phyloP scores from a whole-genome alignment of 2,797 vertebrate species.

The Cossypha caffra region DNA sequence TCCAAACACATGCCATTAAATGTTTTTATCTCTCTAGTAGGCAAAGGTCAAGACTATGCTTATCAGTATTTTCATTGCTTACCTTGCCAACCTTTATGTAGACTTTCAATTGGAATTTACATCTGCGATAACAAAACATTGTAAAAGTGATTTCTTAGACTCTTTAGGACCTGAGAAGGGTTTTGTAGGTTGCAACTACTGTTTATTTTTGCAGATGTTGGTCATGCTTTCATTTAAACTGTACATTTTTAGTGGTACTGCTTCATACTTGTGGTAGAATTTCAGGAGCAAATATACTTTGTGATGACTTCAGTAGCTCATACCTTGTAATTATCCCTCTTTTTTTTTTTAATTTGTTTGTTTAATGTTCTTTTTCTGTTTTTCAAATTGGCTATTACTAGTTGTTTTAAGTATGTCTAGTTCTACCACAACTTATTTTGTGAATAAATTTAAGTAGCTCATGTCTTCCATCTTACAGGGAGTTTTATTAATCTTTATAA shows the following conservation, averaged over 20 bases:
- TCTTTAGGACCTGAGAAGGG: not conserved
- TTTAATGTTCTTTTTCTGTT: not conserved
- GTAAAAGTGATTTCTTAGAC: not conserved
- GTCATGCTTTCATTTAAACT: not conserved
- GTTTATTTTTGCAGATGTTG: not conserved
- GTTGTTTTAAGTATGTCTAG: not conserved
- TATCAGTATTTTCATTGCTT: not conserved
- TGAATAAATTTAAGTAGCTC: not conserved
- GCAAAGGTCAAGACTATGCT: not conserved
- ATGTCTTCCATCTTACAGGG: not conserved
- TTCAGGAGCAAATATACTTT: not conserved
- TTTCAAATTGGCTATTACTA: not conserved
- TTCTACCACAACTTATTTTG: not conserved
- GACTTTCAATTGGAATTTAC: not conserved
- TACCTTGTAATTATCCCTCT: not conserved
- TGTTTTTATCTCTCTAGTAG: not conserved
- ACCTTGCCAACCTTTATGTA: not conserved
- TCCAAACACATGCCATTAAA: not conserved
- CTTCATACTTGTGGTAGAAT: not conserved
- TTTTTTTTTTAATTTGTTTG: not conserved
- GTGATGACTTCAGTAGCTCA: not conserved
- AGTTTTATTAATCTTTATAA: not conserved
- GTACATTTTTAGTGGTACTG: not conserved
- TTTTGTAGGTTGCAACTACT: not conserved
- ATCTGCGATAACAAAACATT: not conserved